Evolutionary conservation across 2,888 invertebrate genomes (phyloP), one percentile per base, ranked within the genome.

Genomic region (Cryptocephalus moraei): DNA sequence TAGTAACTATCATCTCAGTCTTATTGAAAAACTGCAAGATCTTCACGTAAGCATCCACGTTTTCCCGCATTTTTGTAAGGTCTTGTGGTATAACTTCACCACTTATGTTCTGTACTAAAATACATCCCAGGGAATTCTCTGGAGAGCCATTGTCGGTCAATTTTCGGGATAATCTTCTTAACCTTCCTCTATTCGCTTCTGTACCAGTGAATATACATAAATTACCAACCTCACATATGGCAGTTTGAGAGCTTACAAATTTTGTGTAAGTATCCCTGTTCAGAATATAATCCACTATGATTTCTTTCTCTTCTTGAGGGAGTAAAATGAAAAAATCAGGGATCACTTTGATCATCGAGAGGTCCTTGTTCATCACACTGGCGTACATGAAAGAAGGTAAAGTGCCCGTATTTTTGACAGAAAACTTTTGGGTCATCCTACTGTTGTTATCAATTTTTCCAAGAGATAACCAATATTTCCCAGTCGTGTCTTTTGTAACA

Each of bases 391-490:
- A 81, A 1, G 75, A 74, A 10, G 74, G 64, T 9, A 81, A 59
- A 33, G 75, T 75, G 1, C 81, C 81, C 12, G 64, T 73, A 56
- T 81, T 81, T 54, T 72, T 72, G 2, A 81, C 62, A 36, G 63
- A 66, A 46, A 81, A 75, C 40, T 65, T 70, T 39, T 73, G 71
- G 9, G 68, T 67, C 10, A 80, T 57, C 1, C 68, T 60, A 4
- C 56, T 62, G 31, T 70, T 69, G 1, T 75, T 71, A 48, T 72
- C 72, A 1, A 79, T 59, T 53, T 73, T 73, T 8, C 81, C 81
- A 39, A 81, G 66, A 1, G 77, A 75, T 1, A 81, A 57, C 70
- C 79, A 80, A 51, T 75, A 71, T 49, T 73, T 73, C 4, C 79
- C 78, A 1, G 74, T 71, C 0, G 75, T 75, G 43, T 80, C 80